phyloP scores from a whole-genome alignment of 2,888 invertebrate species.

The Stenodema calcarata region DNA sequence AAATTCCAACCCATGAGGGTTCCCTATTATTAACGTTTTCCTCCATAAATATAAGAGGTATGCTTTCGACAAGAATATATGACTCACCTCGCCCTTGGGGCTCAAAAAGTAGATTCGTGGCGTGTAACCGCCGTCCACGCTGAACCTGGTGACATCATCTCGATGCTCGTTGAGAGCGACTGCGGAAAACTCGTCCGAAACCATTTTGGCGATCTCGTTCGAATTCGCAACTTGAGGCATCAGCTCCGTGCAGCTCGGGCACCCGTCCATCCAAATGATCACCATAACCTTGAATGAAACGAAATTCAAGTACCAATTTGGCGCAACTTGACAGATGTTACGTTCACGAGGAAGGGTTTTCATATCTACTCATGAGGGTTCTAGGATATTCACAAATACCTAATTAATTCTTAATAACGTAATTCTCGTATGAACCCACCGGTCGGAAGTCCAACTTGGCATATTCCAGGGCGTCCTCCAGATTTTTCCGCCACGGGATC shows the following conservation, averaged over 20 bases:
- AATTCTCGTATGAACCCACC: neutral
- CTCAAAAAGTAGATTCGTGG: conserved; percentile 13
- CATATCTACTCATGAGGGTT: too few species aligned
- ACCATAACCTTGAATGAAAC: conserved; percentile 11
- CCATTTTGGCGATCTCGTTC: neutral
- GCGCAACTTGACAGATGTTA: too few species aligned
- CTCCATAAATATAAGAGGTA: too few species aligned
- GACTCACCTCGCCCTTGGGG: conserved; percentile 5
- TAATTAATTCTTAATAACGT: too few species aligned
- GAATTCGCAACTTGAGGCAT: neutral
- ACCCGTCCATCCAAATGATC: conserved; percentile 22
- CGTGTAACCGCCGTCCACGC: conserved; percentile 18
- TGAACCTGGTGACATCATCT: conserved; percentile 9
- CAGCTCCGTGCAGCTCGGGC: conserved; percentile 18
- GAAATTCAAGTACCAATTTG: too few species aligned
- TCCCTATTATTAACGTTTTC: too few species aligned
- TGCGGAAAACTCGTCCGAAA: conserved; percentile 3
- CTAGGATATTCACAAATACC: too few species aligned
- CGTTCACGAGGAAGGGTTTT: too few species aligned
- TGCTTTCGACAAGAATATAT: neutral
- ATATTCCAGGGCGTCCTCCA: conserved; percentile 15
- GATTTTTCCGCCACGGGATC: conserved; percentile 7
- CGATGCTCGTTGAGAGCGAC: conserved; percentile 11
- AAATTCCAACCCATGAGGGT: too few species aligned
- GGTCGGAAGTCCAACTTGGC: conserved; percentile 16